phyloP scores from a whole-genome alignment of 2,113 vertebrate species.

The Aphyosemion australe region DNA sequence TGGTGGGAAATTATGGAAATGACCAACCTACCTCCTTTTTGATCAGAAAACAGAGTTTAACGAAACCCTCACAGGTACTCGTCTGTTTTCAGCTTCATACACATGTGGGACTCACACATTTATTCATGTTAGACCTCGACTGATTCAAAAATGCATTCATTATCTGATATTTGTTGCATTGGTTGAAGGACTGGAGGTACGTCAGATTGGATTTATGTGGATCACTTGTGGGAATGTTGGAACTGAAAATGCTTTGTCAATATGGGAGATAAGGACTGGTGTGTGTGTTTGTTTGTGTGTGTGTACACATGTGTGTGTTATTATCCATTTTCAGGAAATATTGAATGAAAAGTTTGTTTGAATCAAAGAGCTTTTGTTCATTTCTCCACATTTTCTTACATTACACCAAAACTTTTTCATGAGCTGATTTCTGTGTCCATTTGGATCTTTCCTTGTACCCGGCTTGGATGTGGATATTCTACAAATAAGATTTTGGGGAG shows the following conservation, averaged over 20 bases:
- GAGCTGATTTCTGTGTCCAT: neutral
- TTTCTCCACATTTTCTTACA: neutral
- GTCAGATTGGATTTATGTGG: conserved; percentile 39
- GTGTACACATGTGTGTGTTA: conserved; percentile 1
- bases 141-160: conserved; percentile 59
- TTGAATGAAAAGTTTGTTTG: conserved; percentile 4
- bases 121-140: conserved; percentile 10
- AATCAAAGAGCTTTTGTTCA: conserved; percentile 15
- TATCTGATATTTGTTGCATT: conserved; percentile 62
- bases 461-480: too few species aligned
- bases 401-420: neutral
- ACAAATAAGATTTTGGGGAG: too few species aligned
- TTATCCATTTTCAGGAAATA: conserved; percentile 14
- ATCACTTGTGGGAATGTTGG: conserved; percentile 58
- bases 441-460: neutral
- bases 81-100: conserved; percentile 43
- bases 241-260: conserved; percentile 44
- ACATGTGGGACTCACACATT: conserved; percentile 30
- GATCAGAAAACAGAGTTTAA: conserved; percentile 62
- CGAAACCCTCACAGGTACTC: conserved; percentile 54
- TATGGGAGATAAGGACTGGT: conserved; percentile 13
- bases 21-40: conserved; percentile 39
- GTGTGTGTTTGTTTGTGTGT: conserved; percentile 4
- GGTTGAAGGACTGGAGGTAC: conserved; percentile 41
- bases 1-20: conserved; percentile 63